Conservation (phyloP, 2,797 vertebrate species). For the Aselliscus stoliczkanus region DNA sequence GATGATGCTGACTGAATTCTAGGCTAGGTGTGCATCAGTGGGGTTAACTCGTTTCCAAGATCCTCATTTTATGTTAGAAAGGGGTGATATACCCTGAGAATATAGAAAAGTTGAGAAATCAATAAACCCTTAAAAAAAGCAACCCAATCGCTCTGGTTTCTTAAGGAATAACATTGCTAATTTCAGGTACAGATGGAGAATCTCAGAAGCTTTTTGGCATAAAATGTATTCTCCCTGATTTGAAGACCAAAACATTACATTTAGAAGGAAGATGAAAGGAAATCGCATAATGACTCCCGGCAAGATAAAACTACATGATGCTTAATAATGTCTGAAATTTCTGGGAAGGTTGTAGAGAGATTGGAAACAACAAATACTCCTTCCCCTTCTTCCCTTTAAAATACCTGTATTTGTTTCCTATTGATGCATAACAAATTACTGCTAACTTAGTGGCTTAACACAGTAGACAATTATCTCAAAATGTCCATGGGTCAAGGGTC, state of each 20-base stretch:
- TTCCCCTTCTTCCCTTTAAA: not conserved
- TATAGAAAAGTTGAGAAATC: not conserved
- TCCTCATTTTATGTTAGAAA: not conserved
- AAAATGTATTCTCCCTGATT: not conserved
- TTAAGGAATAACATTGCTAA: not conserved
- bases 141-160: not conserved
- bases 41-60: not conserved
- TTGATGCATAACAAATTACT: not conserved
- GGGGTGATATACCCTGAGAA: not conserved
- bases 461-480: not conserved
- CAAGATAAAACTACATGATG: not conserved
- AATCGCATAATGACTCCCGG: not conserved
- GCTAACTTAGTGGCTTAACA: not conserved
- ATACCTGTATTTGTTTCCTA: not conserved
- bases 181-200: not conserved
- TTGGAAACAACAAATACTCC: not conserved
- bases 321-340: not conserved
- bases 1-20: not conserved
- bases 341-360: not conserved
- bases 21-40: not conserved
- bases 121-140: not conserved
- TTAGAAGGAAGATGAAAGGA: constrained; percentile 29
- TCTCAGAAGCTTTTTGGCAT: not conserved
- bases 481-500: not conserved
- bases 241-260: not conserved